Percentiles rank a stretch among this genome's conserved stretches.
These are phyloP conservation scores for Bufo gargarizans DNA, from an alignment of 2,113 vertebrate species.

Conservation along the genomic window DNA sequence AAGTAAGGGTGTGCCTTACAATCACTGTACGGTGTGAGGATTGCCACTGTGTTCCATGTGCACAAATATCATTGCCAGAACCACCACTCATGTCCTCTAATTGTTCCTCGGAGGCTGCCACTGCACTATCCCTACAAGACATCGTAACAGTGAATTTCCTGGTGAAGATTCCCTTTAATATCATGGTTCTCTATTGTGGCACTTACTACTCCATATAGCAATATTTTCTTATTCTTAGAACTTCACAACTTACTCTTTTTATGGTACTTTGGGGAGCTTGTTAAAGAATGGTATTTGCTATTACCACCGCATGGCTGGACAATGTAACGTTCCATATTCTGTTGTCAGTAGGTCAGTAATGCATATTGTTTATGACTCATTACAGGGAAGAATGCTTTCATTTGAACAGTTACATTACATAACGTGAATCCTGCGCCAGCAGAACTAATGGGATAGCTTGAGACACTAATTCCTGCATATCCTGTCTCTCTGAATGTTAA, in stretches of 20 bases:
- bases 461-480: constrained; percentile 20
- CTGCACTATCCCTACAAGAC: no score
- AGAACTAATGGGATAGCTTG: constrained; percentile 30
- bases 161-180: no score
- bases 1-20: no score
- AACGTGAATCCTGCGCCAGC: not conserved
- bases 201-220: not conserved
- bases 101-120: no score
- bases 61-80: no score
- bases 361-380: constrained; percentile 45
- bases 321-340: constrained; percentile 1
- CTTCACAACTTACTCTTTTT: not conserved
- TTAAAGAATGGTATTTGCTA: constrained; percentile 22
- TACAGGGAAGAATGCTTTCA: constrained; percentile 26
- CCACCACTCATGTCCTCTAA: no score
- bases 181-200: not conserved
- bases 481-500: constrained; percentile 35
- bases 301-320: not conserved
- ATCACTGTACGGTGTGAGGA: no score
- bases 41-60: no score
- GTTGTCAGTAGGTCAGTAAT: constrained; percentile 35
- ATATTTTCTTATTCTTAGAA: not conserved
- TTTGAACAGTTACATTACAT: constrained; percentile 41
- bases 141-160: no score
- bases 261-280: constrained; percentile 47